Percentiles rank a stretch among this genome's conserved stretches.
These are phyloP conservation scores for Gryllus bimaculatus DNA, from an alignment of 1,140 invertebrate species.

Conservation along the genomic window DNA sequence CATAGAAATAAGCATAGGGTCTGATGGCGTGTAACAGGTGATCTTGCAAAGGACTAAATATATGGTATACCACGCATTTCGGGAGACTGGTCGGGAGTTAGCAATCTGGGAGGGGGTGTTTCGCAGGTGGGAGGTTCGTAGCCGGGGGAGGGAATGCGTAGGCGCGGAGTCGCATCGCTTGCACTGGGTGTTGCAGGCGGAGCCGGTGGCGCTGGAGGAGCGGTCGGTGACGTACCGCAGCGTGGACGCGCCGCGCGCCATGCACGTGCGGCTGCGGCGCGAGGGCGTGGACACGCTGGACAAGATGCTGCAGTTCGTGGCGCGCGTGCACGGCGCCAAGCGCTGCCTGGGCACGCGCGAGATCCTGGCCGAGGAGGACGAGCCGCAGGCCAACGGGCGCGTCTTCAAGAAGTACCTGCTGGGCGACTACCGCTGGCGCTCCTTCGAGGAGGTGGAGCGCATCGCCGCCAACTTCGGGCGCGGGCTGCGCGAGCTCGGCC, in stretches of 20 bases:
- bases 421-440: constrained; percentile 88
- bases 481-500: constrained; percentile 57
- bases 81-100: no score
- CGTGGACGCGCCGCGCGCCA: constrained; percentile 50
- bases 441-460: constrained; percentile 67
- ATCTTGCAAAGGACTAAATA: no score
- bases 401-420: constrained; percentile 96
- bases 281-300: constrained; percentile 79
- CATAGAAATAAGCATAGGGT: no score
- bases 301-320: constrained; percentile 70
- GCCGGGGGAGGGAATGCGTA: no score
- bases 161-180: no score
- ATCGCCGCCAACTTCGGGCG: constrained; percentile 66
- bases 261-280: constrained; percentile 60
- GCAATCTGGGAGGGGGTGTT: no score
- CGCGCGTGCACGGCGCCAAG: constrained; percentile 57
- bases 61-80: no score
- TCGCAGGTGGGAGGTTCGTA: no score
- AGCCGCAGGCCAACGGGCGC: constrained; percentile 81
- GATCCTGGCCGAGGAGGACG: constrained; percentile 87
- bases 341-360: constrained; percentile 83
- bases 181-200: constrained; percentile 42
- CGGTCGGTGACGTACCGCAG: constrained; percentile 61
- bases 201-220: constrained; percentile 42
- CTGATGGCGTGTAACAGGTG: no score